Conservation (phyloP, 2,797 vertebrate genomes). For the Salarias fasciatus region DNA sequence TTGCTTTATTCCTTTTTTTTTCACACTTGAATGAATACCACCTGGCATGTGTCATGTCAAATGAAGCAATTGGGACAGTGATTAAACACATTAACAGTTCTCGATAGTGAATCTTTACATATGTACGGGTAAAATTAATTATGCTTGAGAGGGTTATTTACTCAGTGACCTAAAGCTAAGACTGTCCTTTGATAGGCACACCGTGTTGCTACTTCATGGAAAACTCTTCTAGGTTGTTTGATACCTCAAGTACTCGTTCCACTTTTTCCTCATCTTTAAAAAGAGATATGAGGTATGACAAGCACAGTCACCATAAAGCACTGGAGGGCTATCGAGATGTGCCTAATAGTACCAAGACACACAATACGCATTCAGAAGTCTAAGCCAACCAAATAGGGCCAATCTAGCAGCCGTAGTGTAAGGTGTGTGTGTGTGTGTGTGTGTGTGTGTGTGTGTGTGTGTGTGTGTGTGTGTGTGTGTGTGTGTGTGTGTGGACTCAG, state of each 20-base stretch:
- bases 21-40: too few relatives aligned
- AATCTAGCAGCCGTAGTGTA: constrained; percentile 38
- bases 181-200: constrained; percentile 33
- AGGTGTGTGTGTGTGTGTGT: neutral
- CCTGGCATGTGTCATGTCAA: too few relatives aligned
- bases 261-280: constrained; percentile 56
- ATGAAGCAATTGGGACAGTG: too few relatives aligned
- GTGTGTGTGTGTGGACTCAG: constrained; percentile 15
- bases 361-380: constrained; percentile 50
- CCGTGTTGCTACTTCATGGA: constrained; percentile 30
- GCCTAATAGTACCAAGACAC: constrained; percentile 58
- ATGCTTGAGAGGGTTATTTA: too few relatives aligned
- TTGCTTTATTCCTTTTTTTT: too few relatives aligned
- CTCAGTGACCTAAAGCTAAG: too few relatives aligned
- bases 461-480: constrained; percentile 1
- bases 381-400: constrained; percentile 52
- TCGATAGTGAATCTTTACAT: too few relatives aligned
- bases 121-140: too few relatives aligned
- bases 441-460: constrained; percentile 14
- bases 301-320: constrained; percentile 59
- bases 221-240: constrained; percentile 14
- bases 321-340: constrained; percentile 62
- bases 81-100: too few relatives aligned
- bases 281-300: constrained; percentile 64
- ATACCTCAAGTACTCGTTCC: constrained; percentile 39